Conservation (phyloP, 2,113 vertebrate genomes). For the Marcusenius ussheri region DNA sequence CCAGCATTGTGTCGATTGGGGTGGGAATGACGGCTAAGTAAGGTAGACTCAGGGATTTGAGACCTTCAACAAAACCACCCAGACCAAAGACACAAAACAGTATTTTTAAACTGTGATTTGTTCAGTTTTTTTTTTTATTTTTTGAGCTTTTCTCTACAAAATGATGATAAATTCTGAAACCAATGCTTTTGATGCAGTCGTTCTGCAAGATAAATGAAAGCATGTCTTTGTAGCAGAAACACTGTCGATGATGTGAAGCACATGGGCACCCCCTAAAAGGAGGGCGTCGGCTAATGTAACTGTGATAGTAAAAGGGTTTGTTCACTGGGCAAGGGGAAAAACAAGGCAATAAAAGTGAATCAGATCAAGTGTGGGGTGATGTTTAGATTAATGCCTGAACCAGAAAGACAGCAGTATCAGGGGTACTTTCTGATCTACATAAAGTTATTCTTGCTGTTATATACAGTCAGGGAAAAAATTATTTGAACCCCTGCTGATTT, state of each 20-base stretch:
- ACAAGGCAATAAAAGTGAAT: background rate
- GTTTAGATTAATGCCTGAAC: background rate
- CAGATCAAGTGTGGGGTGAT: background rate
- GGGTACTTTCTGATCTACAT: background rate
- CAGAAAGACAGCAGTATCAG: background rate
- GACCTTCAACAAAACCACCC: background rate
- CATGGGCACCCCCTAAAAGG: background rate
- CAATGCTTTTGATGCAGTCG: background rate
- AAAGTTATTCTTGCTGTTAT: background rate
- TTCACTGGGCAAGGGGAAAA: background rate
- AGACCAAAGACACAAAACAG: background rate
- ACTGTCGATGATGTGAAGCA: background rate
- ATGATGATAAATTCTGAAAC: background rate
- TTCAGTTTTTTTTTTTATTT: background rate
- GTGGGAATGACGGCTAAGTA: background rate
- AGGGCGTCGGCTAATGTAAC: constrained; percentile 60
- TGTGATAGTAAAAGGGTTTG: constrained; percentile 27
- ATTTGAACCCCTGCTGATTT: no score
- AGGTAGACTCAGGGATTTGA: background rate
- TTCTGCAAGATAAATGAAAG: constrained; percentile 6
- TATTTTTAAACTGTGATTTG: background rate
- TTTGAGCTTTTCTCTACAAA: background rate
- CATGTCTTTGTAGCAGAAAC: background rate
- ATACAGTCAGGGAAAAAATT: background rate
- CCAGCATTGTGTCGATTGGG: background rate